phyloP scores from a whole-genome alignment of 2,797 vertebrate species.

The Leptatherina wallacei region DNA sequence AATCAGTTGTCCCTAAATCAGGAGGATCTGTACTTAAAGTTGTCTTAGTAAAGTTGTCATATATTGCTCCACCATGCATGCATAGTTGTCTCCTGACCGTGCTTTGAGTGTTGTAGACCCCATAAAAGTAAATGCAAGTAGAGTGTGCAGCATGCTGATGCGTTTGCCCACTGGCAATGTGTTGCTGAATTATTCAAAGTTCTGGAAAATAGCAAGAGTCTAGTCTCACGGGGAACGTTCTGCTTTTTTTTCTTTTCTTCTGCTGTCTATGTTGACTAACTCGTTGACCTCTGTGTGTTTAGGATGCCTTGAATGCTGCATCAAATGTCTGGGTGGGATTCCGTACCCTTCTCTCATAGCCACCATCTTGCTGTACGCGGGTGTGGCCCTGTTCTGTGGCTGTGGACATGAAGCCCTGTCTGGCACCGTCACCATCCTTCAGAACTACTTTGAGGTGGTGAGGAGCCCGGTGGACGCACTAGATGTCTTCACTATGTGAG shows the following conservation, averaged over 20 bases:
- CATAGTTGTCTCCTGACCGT: neutral
- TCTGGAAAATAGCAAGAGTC: neutral
- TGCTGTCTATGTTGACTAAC: neutral
- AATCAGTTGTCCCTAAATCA: neutral
- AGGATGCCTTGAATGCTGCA: slow-evolving; percentile 98
- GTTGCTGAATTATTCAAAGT: slow-evolving; percentile 44
- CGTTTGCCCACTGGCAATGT: slow-evolving; percentile 9
- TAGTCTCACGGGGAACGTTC: neutral
- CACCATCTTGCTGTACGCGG: slow-evolving; percentile 96
- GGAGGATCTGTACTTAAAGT: neutral
- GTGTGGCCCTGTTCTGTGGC: slow-evolving; percentile 96
- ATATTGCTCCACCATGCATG: slow-evolving; percentile 1
- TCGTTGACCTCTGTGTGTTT: slow-evolving; percentile 1
- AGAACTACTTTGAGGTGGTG: slow-evolving; percentile 97
- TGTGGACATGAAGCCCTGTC: slow-evolving; percentile 97
- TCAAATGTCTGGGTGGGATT: slow-evolving; percentile 97
- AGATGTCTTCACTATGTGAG: slow-evolving; percentile 98
- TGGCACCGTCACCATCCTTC: slow-evolving; percentile 96
- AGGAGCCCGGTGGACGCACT: slow-evolving; percentile 91
- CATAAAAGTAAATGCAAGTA: slow-evolving; percentile 15
- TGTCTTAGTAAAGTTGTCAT: neutral
- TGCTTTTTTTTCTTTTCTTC: neutral
- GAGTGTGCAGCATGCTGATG: slow-evolving; percentile 24
- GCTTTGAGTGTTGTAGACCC: slow-evolving; percentile 15
- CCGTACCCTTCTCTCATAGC: slow-evolving; percentile 96